These are phyloP conservation scores for Agrotis exclamationis DNA, from an alignment of 2,888 invertebrate genomes.

Conservation along the genomic window DNA sequence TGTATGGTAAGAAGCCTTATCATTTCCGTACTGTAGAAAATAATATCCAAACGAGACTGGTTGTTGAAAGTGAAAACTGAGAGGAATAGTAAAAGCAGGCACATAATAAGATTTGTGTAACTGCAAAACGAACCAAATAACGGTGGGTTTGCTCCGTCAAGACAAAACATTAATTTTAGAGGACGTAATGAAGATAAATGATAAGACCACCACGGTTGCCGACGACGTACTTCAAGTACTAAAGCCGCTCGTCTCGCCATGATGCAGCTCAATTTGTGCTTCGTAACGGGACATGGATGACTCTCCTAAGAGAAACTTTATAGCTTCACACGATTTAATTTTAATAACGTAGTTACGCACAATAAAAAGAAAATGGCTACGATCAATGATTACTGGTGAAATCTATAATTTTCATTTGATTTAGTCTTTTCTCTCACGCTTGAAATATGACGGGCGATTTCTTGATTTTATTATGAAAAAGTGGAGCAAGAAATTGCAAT, in stretches of 20 bases:
- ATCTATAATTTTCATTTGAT: slow-evolving; percentile 24
- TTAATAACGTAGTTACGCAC: slow-evolving; percentile 45
- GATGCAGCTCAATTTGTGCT: slow-evolving; percentile 55
- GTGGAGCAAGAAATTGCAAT: neutral
- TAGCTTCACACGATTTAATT: slow-evolving; percentile 40
- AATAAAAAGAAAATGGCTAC: slow-evolving; percentile 38
- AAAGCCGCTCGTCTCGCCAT: slow-evolving; percentile 29
- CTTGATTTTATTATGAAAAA: slow-evolving; percentile 11
- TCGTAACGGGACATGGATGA: slow-evolving; percentile 46
- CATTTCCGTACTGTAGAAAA: slow-evolving; percentile 16
- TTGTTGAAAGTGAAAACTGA: slow-evolving; percentile 18
- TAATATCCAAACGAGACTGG: slow-evolving; percentile 3
- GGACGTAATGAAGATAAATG: slow-evolving; percentile 50
- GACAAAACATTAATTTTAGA: slow-evolving; percentile 23
- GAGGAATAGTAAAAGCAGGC: slow-evolving; percentile 14
- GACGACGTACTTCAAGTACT: slow-evolving; percentile 24
- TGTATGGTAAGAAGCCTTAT: slow-evolving; percentile 6
- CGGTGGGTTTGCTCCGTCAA: slow-evolving; percentile 17
- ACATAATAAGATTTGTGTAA: slow-evolving; percentile 13
- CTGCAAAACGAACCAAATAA: slow-evolving; percentile 26
- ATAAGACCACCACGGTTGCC: slow-evolving; percentile 32
- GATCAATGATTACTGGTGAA: slow-evolving; percentile 43
- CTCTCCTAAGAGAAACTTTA: slow-evolving; percentile 51
- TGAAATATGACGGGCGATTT: slow-evolving; percentile 20
- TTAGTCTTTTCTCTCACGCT: slow-evolving; percentile 22